Conservation (phyloP, 2,888 invertebrate species). For the Peribatodes rhomboidaria region DNA sequence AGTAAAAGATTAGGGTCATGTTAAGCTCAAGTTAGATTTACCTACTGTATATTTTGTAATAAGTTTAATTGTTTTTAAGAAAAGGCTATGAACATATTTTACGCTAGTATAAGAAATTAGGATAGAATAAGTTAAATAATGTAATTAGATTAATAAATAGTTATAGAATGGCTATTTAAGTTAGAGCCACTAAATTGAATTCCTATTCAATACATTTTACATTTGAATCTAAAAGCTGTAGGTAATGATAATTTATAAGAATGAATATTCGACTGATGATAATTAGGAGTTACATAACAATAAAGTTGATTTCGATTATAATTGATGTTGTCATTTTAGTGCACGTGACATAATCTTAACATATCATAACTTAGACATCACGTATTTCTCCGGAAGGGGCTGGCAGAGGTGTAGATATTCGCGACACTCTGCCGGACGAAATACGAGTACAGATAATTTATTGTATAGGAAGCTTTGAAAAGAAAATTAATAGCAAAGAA, state of each 20-base stretch:
- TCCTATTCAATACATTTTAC: too few relatives aligned
- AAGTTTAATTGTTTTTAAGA: not conserved
- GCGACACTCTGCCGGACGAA: too few relatives aligned
- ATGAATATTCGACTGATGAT: conserved; percentile 55
- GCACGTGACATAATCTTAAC: too few relatives aligned
- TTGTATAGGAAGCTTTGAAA: too few relatives aligned
- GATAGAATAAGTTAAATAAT: not conserved
- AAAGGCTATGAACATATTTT: conserved; percentile 4
- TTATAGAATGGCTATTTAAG: not conserved
- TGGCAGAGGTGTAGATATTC: too few relatives aligned
- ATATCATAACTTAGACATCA: too few relatives aligned
- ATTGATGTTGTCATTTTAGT: not conserved
- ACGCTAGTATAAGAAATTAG: not conserved
- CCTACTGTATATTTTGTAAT: conserved; percentile 1
- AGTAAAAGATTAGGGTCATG: not conserved
- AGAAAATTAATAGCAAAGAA: too few relatives aligned
- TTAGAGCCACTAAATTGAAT: too few relatives aligned
- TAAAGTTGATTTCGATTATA: conserved; percentile 34
- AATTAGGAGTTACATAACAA: conserved; percentile 1
- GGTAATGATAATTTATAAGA: conserved; percentile 2
- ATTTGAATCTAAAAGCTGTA: too few relatives aligned
- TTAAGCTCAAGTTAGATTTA: too few relatives aligned
- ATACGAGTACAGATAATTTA: too few relatives aligned
- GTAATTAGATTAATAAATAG: not conserved
- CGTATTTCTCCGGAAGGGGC: too few relatives aligned